These are phyloP conservation scores for Petrophora chlorosata DNA, from an alignment of 2,888 invertebrate genomes.

Conservation along the genomic window DNA sequence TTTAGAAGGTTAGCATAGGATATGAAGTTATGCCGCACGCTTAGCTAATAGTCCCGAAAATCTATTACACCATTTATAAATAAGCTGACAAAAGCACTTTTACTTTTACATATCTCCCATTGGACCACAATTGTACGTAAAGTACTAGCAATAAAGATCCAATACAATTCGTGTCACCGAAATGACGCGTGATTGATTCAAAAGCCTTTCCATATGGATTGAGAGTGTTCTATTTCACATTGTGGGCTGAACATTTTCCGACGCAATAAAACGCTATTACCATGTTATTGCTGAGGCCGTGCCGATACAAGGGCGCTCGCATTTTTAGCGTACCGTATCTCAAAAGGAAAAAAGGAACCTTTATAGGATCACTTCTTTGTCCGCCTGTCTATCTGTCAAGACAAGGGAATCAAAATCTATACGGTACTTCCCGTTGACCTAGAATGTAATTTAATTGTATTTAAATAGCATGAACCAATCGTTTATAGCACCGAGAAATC, in stretches of 20 bases:
- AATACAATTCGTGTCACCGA: slow-evolving; percentile 16
- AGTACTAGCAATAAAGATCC: slow-evolving; percentile 21
- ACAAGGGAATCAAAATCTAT: too few relatives aligned
- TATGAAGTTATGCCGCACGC: too few relatives aligned
- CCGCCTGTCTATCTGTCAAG: too few relatives aligned
- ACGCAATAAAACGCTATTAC: slow-evolving; percentile 38
- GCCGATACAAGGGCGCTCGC: slow-evolving; percentile 1
- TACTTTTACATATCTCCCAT: neutral
- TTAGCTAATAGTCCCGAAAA: too few relatives aligned
- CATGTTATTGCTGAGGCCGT: slow-evolving; percentile 33
- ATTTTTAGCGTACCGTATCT: too few relatives aligned
- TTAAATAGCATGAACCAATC: too few relatives aligned
- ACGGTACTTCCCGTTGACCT: too few relatives aligned
- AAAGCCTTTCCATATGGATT: slow-evolving; percentile 29
- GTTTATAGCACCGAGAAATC: too few relatives aligned
- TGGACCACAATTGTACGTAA: neutral
- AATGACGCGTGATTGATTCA: slow-evolving; percentile 33
- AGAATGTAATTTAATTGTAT: too few relatives aligned
- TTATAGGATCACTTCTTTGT: too few relatives aligned
- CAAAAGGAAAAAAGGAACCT: too few relatives aligned
- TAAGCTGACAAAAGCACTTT: neutral
- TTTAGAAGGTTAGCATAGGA: too few relatives aligned
- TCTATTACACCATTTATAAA: neutral
- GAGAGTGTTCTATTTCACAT: slow-evolving; percentile 23
- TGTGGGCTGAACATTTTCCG: slow-evolving; percentile 25